Evolutionary conservation across 2,113 vertebrate genomes (phyloP).

Genomic region (Halcyon senegalensis): DNA sequence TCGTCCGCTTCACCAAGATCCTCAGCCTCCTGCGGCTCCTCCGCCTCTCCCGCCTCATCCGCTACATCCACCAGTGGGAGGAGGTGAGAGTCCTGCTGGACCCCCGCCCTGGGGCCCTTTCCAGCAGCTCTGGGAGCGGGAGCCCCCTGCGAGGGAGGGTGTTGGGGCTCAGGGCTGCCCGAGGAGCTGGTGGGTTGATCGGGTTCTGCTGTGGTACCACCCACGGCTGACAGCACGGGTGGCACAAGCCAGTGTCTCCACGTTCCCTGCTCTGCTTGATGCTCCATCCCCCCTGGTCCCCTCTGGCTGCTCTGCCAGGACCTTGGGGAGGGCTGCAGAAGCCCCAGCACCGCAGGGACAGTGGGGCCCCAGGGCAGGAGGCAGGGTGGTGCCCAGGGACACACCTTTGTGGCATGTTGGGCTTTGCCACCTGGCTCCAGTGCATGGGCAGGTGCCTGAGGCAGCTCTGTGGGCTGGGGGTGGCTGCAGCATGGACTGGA

Average conservation of each 20-base stretch:
- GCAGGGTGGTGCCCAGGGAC: background rate
- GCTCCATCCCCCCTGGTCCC: too few species aligned
- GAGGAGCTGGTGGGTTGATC: background rate
- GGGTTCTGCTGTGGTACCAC: background rate
- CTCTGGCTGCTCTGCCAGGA: background rate
- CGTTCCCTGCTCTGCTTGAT: background rate
- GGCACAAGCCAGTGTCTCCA: background rate
- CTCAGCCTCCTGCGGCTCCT: conserved; percentile 91
- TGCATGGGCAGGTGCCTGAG: background rate
- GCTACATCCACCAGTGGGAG: conserved; percentile 98
- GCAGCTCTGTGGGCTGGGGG: background rate
- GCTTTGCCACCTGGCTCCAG: background rate
- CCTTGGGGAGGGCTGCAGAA: background rate
- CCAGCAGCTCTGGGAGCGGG: accelerated
- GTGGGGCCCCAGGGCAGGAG: background rate
- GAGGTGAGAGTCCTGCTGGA: conserved; percentile 78
- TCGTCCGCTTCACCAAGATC: conserved; percentile 97
- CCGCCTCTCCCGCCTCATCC: conserved; percentile 91
- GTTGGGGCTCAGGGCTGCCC: background rate
- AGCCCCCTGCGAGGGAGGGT: accelerated
- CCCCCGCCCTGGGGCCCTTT: background rate
- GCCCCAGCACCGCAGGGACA: background rate
- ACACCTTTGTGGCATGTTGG: background rate
- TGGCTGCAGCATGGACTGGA: background rate
- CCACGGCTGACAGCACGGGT: background rate